Base-by-base conservation (phyloP, 2,113 vertebrate species). In the Empidonax traillii region DNA sequence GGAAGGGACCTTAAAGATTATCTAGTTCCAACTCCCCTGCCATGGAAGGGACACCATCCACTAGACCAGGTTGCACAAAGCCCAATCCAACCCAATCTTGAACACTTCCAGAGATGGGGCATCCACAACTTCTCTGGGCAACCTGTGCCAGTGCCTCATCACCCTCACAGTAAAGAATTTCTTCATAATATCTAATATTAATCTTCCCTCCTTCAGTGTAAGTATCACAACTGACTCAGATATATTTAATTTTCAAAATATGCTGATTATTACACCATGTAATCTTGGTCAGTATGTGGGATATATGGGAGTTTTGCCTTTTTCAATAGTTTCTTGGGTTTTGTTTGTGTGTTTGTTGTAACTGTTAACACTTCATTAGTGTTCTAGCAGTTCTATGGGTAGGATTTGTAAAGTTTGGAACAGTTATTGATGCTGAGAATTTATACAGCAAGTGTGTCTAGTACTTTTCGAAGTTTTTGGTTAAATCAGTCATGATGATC, bases 241-340 rank as follows among this genome's bases (percentile, higher is more conserved):
- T 28, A 25, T 77, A 56, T 91, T 83, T 88, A 27, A 52, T 33
- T 95, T 91, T 85, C 49, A 56, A 79, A 91, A 46, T 63, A 77
- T 6, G 16, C 35, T 33, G 41, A 5, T 75, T 58, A 35, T 82
- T 82, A 27, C 8, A 43, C 15, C 9, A 10, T 49, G 24, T 49
- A 63, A 33, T 82, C 51, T 66, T 55, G 43, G 31, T 71, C 18
- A 24, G 18, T 35, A 5, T 63, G 24, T 27, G 16, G 3, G 13
- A 5, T 31, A 21, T 37, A 17, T 31, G 23, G 8, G 44, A 10
- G 0, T 1, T 47, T 72, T 46, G 1, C 3, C 2, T 51, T 59
- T 62, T 62, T 65, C n/a, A 14, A n/a, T 62, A 69, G 19, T 31
- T 71, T 39, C 24, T 6, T 51, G 37, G 14, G 10, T 13, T 73